Evolutionary conservation across 2,888 invertebrate genomes (phyloP), one percentile per base, ranked within the genome.

Genomic region (Gonocerus acuteangulatus): DNA sequence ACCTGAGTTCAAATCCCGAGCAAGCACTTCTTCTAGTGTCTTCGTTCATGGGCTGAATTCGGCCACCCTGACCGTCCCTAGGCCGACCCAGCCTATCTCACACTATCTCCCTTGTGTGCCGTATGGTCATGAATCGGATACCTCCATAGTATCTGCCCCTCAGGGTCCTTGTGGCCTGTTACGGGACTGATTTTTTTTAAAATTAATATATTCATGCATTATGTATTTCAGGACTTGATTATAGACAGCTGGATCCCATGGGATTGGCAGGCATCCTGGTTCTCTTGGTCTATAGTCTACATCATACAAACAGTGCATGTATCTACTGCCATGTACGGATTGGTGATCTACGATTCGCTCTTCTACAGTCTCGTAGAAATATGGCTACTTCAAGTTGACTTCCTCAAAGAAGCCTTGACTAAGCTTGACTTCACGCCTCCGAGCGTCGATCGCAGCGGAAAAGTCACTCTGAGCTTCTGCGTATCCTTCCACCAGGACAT

Each of bases 381-480:
- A 27, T 16, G 23, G 18, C 18, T 48, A 2, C 48, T 48, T 11
- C 22, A 48, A 18, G 32, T 48, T 18, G 11, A 48, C 16, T 23
- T 27, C 4, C 32, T 48, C 27, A 23, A 48, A 9, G 4, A 27
- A 48, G 48, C 48, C 11, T 21, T 48, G 2, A 23, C 48, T 3
- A 48, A 48, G 18, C 11, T 48, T 22, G 48, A 48, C 16, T 48
- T 48, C 48, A 27, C 48, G 13, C 32, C 48, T 1, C 48, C 48
- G 2, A 27, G 48, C 11, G 47, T 47, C 2, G 47, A 22, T 1
- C 4, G 47, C n/a, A 21, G 23, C 2, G 22, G 22, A 15, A 21
- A 21, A 7, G 3, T 9, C n/a, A 48, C 13, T 1, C 48, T 48
- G 1, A 13, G 15, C 16, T 13, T 32, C 9, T 48, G 48, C 11